phyloP scores from a whole-genome alignment of 2,888 invertebrate genomes.

The Diarsia brunnea region DNA sequence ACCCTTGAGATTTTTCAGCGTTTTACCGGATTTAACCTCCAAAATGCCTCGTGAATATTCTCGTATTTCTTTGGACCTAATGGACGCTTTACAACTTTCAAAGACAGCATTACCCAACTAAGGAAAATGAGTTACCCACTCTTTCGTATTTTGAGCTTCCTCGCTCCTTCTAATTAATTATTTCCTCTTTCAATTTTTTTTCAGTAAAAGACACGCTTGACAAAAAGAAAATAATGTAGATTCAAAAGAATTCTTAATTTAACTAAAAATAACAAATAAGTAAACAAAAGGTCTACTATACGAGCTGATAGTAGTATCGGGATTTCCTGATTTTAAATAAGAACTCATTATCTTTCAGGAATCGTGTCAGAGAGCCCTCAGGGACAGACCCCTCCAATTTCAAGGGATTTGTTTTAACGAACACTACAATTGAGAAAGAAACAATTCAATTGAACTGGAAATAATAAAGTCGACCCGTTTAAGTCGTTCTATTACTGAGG shows the following conservation, averaged over 20 bases:
- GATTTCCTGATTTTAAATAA: slow-evolving; percentile 60
- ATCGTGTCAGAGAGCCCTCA: slow-evolving; percentile 44
- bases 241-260: slow-evolving; percentile 38
- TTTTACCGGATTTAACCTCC: not conserved
- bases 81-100: slow-evolving; percentile 2
- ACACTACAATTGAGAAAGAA: slow-evolving; percentile 71
- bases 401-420: slow-evolving; percentile 71
- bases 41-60: not conserved
- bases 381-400: slow-evolving; percentile 51
- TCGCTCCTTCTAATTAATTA: slow-evolving; percentile 24
- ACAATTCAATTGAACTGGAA: slow-evolving; percentile 79
- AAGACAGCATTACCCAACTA: slow-evolving; percentile 5
- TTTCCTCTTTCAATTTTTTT: slow-evolving; percentile 13
- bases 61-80: slow-evolving; percentile 14
- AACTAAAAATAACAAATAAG: slow-evolving; percentile 15
- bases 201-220: slow-evolving; percentile 8
- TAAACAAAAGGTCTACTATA: slow-evolving; percentile 41
- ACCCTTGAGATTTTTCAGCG: slow-evolving; percentile 1
- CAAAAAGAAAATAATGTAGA: slow-evolving; percentile 36
- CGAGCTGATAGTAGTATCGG: slow-evolving; percentile 14
- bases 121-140: slow-evolving; percentile 9
- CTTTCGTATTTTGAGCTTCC: not conserved
- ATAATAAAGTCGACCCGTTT: slow-evolving; percentile 77
- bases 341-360: slow-evolving; percentile 56
- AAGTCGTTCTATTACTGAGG: slow-evolving; percentile 77